phyloP scores from a whole-genome alignment of 2,797 vertebrate genomes.

The Uromys caudimaculatus region DNA sequence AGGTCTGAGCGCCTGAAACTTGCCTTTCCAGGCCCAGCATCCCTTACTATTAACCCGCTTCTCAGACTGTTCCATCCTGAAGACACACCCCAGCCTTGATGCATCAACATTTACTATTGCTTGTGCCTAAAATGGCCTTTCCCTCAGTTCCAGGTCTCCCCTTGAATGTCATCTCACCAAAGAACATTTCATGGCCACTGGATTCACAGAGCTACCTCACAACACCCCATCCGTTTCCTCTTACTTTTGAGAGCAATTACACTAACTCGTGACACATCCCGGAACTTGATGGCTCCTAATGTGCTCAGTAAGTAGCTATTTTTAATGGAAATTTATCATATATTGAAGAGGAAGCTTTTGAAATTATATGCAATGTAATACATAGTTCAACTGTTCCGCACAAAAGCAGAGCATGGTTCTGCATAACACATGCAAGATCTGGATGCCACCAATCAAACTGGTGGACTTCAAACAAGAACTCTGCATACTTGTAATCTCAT shows the following conservation, averaged over 20 bases:
- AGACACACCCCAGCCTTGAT: neutral
- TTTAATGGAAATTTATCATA: conserved; percentile 39
- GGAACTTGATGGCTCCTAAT: neutral
- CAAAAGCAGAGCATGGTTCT: neutral
- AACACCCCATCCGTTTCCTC: too few species aligned
- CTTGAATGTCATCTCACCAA: neutral
- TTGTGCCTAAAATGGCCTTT: neutral
- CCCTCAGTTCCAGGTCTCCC: neutral
- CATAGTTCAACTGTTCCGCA: neutral
- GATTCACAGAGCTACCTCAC: neutral
- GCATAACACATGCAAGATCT: conserved; percentile 35
- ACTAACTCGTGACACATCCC: neutral
- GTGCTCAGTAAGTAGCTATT: neutral
- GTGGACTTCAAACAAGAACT: conserved; percentile 43
- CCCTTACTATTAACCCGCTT: neutral
- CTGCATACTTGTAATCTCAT: conserved; percentile 58
- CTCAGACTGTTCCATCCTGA: neutral
- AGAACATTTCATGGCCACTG: neutral
- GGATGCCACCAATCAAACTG: conserved; percentile 61
- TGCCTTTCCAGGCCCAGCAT: fast-evolving
- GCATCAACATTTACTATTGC: neutral
- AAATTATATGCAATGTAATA: neutral
- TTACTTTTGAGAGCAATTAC: neutral
- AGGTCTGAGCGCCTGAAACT: neutral
- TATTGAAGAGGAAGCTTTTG: conserved; percentile 18